Conservation (phyloP, 1,140 invertebrate genomes). For the Lordiphosa stackelbergi region DNA sequence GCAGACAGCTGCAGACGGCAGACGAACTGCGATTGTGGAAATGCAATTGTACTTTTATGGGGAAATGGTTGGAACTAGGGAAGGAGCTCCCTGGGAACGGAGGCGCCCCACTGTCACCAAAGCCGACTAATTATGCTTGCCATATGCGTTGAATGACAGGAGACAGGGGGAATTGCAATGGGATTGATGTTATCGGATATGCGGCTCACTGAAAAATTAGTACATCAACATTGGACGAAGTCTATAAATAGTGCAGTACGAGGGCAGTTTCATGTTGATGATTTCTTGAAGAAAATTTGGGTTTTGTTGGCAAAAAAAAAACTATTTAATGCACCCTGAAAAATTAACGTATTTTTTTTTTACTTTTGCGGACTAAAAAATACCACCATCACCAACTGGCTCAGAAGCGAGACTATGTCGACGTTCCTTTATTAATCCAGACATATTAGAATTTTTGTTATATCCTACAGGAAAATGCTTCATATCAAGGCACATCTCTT, state of each 20-base stretch:
- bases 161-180: constrained; percentile 22
- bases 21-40: constrained; percentile 37
- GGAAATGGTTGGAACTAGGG: constrained; percentile 25
- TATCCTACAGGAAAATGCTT: too few relatives aligned
- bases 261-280: too few relatives aligned
- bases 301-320: too few relatives aligned
- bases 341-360: too few relatives aligned
- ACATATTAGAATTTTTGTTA: too few relatives aligned
- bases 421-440: too few relatives aligned
- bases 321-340: too few relatives aligned
- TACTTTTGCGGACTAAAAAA: too few relatives aligned
- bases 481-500: too few relatives aligned
- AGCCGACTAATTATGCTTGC: constrained; percentile 39
- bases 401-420: too few relatives aligned
- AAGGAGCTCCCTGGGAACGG: neutral
- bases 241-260: constrained; percentile 34
- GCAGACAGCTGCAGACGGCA: constrained; percentile 47
- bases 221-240: constrained; percentile 29
- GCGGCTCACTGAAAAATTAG: constrained; percentile 50
- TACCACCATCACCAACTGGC: too few relatives aligned
- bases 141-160: constrained; percentile 40
- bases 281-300: too few relatives aligned
- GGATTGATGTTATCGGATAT: constrained; percentile 34
- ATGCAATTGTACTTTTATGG: constrained; percentile 41
- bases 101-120: constrained; percentile 13